A percentile compares a stretch with the other conserved stretches of the same genome.
Evolutionary conservation across 2,113 vertebrate species (phyloP).

Genomic region (Butorides virescens): DNA sequence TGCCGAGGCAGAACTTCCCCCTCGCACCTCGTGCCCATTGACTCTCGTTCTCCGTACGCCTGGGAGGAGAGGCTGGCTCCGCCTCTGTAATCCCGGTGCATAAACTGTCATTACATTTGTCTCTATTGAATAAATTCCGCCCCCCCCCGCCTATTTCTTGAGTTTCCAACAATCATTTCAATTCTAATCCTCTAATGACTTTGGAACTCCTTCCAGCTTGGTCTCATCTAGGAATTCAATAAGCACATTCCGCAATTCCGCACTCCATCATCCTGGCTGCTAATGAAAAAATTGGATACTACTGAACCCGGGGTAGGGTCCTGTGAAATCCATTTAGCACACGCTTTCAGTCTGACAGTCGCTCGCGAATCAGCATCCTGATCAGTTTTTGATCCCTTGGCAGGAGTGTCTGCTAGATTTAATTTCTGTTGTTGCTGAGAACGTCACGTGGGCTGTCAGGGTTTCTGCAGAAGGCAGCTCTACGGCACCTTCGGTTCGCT

Average conservation of each 20-base stretch:
- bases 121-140: neutral
- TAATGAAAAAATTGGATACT: neutral
- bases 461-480: neutral
- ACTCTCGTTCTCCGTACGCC: neutral
- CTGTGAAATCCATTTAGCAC: neutral
- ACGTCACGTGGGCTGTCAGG: neutral
- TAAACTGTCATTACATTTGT: neutral
- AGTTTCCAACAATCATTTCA: neutral
- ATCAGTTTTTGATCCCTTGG: neutral
- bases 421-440: neutral
- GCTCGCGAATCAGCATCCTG: neutral
- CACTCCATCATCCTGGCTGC: neutral
- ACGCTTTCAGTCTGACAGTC: neutral
- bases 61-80: neutral
- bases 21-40: fast-evolving
- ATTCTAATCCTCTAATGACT: neutral
- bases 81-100: neutral
- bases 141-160: fast-evolving
- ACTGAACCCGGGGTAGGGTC: neutral
- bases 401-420: neutral
- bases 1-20: too few species aligned
- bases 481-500: neutral
- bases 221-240: neutral
- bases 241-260: neutral
- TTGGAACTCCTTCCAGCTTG: neutral